Conservation (phyloP, 2,888 invertebrate genomes). For the Melanostoma scalare region DNA sequence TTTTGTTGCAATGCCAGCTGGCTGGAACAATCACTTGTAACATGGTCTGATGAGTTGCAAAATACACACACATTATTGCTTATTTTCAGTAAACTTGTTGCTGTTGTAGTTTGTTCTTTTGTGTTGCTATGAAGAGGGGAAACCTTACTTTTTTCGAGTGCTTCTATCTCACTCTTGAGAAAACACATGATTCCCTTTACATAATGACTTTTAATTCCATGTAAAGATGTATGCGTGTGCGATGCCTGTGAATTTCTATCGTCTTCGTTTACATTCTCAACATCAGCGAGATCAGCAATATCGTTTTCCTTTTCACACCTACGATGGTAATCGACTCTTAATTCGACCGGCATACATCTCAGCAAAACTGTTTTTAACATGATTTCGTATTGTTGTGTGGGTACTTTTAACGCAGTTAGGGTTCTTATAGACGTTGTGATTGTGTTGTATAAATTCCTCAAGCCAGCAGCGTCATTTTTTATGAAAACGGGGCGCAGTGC, state of each 20-base stretch:
- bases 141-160: too few relatives aligned
- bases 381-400: slow-evolving; percentile 22
- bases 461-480: not conserved
- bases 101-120: too few relatives aligned
- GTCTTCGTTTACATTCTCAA: too few relatives aligned
- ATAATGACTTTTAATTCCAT: not conserved
- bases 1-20: slow-evolving; percentile 8
- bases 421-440: slow-evolving; percentile 26
- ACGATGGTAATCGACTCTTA: slow-evolving; percentile 4
- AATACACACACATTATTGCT: too few relatives aligned
- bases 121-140: too few relatives aligned
- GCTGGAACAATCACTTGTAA: not conserved
- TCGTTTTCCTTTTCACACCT: slow-evolving; percentile 3
- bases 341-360: slow-evolving; percentile 10
- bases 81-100: too few relatives aligned
- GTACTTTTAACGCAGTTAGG: slow-evolving; percentile 32
- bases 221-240: not conserved
- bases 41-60: not conserved
- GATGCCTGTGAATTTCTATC: not conserved
- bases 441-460: slow-evolving; percentile 31
- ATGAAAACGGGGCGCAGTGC: slow-evolving; percentile 6
- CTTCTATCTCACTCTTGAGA: too few relatives aligned
- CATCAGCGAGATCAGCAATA: too few relatives aligned
- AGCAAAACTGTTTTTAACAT: slow-evolving; percentile 24
- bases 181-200: too few relatives aligned